Evolutionary conservation across 2,888 invertebrate genomes (phyloP).

Genomic region (Orthonychiurus folsomi): DNA sequence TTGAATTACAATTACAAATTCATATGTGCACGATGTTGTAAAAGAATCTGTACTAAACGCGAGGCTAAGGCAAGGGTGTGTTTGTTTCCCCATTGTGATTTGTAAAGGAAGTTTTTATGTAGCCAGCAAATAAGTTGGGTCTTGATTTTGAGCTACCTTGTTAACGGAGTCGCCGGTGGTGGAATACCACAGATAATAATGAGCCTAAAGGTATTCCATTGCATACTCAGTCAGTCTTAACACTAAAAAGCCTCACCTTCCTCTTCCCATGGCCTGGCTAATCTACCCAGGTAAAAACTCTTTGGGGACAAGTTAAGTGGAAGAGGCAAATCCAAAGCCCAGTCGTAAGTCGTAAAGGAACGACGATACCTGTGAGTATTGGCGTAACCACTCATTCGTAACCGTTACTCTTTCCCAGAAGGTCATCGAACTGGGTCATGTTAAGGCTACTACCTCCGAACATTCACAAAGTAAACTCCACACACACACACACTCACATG

Average conservation of each 20-base stretch:
- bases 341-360: neutral
- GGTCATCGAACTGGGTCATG: slow-evolving; percentile 39
- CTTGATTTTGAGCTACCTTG: no score
- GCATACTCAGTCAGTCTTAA: no score
- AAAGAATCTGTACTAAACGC: no score
- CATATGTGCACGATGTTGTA: no score
- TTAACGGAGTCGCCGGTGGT: no score
- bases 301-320: neutral
- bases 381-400: slow-evolving; percentile 29
- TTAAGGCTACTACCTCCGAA: neutral
- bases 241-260: neutral
- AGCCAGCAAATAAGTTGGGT: no score
- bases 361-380: neutral
- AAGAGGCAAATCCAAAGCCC: neutral
- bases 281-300: no score
- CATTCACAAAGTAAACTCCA: neutral
- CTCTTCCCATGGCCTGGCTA: neutral
- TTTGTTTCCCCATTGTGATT: no score
- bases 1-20: no score
- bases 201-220: neutral
- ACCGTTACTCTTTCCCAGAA: slow-evolving; percentile 38
- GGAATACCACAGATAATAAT: neutral
- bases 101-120: no score
- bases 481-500: neutral
- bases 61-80: no score